phyloP scores from a whole-genome alignment of 1,140 invertebrate species.

The Scaptodrosophila lebanonensis region DNA sequence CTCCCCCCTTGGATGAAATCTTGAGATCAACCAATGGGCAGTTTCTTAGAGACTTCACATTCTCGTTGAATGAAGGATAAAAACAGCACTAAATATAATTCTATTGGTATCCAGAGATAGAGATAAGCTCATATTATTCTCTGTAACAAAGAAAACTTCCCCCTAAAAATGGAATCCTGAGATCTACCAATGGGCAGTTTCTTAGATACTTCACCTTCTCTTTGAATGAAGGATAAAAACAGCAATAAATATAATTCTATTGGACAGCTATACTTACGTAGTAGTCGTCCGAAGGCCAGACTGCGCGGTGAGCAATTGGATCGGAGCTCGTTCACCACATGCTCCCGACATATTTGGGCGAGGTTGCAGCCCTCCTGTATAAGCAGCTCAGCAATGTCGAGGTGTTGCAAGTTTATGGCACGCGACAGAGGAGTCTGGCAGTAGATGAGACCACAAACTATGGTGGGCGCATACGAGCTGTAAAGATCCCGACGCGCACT shows the following conservation, averaged over 20 bases:
- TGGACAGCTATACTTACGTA: slow-evolving; percentile 44
- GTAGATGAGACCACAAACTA: slow-evolving; percentile 61
- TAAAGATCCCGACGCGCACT: slow-evolving; percentile 46
- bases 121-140: too few species aligned
- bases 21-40: too few species aligned
- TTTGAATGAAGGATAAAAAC: background rate
- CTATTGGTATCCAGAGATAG: too few species aligned
- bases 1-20: too few species aligned
- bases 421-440: slow-evolving; percentile 78
- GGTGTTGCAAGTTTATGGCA: slow-evolving; percentile 77
- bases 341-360: slow-evolving; percentile 52
- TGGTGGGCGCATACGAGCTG: slow-evolving; percentile 25
- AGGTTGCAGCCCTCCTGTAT: slow-evolving; percentile 78
- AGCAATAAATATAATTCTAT: background rate
- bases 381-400: slow-evolving; percentile 77
- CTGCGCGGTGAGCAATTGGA: slow-evolving; percentile 9
- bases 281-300: slow-evolving; percentile 38
- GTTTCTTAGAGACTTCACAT: too few species aligned
- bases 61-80: too few species aligned
- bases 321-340: slow-evolving; percentile 48
- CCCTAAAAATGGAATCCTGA: too few species aligned
- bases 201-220: too few species aligned
- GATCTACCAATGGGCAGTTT: too few species aligned
- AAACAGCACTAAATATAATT: too few species aligned
- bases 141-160: too few species aligned